Evolutionary conservation across 2,888 invertebrate genomes (phyloP).

Genomic region (Ischnus inquisitorius): DNA sequence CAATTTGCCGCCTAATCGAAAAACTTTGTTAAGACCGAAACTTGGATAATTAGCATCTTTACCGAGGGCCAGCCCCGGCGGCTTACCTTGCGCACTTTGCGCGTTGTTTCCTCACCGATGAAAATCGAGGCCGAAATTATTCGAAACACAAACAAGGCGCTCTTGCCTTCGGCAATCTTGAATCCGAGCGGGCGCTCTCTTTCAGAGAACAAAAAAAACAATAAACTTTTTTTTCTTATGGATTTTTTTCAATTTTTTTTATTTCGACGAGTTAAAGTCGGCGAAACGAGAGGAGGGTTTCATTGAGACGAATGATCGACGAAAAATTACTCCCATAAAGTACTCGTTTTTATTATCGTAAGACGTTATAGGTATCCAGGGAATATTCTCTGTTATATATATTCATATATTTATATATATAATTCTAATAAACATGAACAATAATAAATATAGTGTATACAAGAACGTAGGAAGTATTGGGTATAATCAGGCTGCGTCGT

Average conservation of each 20-base stretch:
- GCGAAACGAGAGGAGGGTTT: not conserved
- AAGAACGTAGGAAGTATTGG: constrained; percentile 84
- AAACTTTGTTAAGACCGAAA: constrained; percentile 84
- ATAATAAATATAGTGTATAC: constrained; percentile 85
- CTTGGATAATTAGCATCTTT: constrained; percentile 85
- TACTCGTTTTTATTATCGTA: constrained; percentile 81
- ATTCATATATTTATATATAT: constrained; percentile 76
- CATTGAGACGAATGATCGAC: constrained; percentile 35
- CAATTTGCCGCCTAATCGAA: constrained; percentile 84
- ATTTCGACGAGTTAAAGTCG: not conserved
- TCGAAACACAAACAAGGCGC: constrained; percentile 77
- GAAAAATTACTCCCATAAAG: constrained; percentile 74
- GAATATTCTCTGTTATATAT: constrained; percentile 83
- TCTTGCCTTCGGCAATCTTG: constrained; percentile 37
- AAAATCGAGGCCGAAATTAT: constrained; percentile 76
- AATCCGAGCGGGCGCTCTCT: not conserved
- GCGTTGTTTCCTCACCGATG: constrained; percentile 39
- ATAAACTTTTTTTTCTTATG: not conserved
- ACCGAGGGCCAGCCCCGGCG: constrained; percentile 76
- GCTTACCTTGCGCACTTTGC: constrained; percentile 77
- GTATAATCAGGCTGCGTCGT: constrained; percentile 83
- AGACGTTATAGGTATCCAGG: constrained; percentile 83
- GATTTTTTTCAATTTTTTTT: not conserved
- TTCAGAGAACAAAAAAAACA: not conserved
- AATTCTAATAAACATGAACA: constrained; percentile 85